Base-by-base conservation (phyloP, 2,888 invertebrate genomes). In the Ashinkailepas kermadecensis region DNA sequence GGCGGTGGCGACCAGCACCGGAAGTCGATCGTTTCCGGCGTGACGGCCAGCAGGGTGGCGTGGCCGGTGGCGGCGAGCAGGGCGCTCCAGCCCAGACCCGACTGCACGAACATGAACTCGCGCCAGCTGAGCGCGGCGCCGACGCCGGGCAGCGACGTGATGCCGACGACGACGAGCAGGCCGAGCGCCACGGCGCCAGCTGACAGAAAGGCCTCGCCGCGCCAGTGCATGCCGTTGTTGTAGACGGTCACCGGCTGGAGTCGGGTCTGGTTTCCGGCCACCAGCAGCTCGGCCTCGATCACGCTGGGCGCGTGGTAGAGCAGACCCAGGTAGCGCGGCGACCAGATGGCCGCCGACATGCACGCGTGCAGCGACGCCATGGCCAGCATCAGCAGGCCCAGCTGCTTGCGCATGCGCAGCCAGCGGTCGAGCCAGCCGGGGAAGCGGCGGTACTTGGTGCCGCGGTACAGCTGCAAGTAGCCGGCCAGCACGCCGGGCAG, bases 361-460 rank as follows among this genome's bases (percentile, higher is more conserved):
- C 79, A 62, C 9, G 82, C 84, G 70, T 84, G 84, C 13, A 83
- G 21, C 18, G 81, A 59, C 10, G 83, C 83, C 39, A 84, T 57
- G 9, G 79, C 79, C 39, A 84, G 67, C 83, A 83, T 83, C 62
- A 84, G 81, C 18, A 84, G 83, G 8, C 84, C 84, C 65, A 84
- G 80, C 78, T 84, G 84, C 80, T 84, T 84, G 58, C 84, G 81
- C 82, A 83, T 83, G 39, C 81, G 82, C 59, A 84, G 81, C 84
- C 84, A 84, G 54, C 64, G 67, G 82, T 84, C 84, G 23, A 84
- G 81, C 84, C 84, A 84, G 70, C 39, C 80, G 39, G 84, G 84
- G 78, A 84, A 84, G 9, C 83, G 81, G 23, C 82, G 81, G 83
- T 84, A 84, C 78, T 84, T 84, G 64, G 84, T 84, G 56, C 84